phyloP scores from a whole-genome alignment of 2,797 vertebrate genomes.

The Molossus molossus region DNA sequence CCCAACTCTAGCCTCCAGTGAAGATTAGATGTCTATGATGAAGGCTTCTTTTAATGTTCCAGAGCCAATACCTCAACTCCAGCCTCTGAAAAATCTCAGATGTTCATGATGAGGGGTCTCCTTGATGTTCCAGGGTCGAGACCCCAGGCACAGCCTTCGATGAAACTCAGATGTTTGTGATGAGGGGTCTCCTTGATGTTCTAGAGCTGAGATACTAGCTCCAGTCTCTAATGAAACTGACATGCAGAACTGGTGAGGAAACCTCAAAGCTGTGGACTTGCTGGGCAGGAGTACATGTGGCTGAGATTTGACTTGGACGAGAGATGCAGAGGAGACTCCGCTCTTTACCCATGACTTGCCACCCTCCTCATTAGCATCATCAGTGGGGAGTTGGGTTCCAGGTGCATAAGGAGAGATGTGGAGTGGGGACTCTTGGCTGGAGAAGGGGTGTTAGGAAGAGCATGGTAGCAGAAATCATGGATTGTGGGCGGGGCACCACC shows the following conservation, averaged over 20 bases:
- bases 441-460: background rate
- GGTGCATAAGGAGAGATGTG: background rate
- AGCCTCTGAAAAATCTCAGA: background rate
- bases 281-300: background rate
- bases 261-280: background rate
- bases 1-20: background rate
- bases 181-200: background rate
- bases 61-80: background rate
- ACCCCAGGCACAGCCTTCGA: background rate
- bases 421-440: background rate
- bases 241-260: background rate
- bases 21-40: background rate
- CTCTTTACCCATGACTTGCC: fast-evolving
- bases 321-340: background rate
- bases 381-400: background rate
- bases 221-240: background rate
- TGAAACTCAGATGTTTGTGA: background rate
- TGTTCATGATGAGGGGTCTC: background rate
- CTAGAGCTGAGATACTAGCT: background rate
- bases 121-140: background rate
- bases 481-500: fast-evolving
- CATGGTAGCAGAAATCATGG: fast-evolving
- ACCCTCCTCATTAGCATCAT: too few relatives aligned
- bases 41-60: background rate
- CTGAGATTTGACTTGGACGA: background rate